Conservation (phyloP, 2,888 invertebrate genomes). For the Diarsia dahlii region DNA sequence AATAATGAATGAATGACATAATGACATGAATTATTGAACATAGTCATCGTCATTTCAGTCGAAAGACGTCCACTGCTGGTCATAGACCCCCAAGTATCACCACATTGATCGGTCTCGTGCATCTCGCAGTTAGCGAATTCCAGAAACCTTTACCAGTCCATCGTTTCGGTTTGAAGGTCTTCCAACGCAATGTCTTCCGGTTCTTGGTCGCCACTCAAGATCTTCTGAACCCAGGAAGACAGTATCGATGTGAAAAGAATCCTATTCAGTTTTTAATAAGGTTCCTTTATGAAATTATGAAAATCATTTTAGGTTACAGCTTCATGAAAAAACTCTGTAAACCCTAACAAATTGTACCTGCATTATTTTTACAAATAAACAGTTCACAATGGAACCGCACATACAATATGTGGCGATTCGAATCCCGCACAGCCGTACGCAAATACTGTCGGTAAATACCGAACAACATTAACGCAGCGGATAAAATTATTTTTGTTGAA, state of each 20-base stretch:
- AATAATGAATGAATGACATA: no score
- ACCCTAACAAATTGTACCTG: conserved; percentile 27
- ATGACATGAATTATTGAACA: background rate
- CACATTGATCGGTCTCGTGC: no score
- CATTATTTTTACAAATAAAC: conserved; percentile 56
- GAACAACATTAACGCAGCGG: conserved; percentile 60
- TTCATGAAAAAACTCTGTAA: background rate
- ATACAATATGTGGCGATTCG: conserved; percentile 55
- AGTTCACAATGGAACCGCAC: conserved; percentile 50
- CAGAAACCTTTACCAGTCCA: no score
- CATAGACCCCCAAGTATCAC: no score
- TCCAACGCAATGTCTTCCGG: no score
- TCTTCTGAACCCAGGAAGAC: background rate
- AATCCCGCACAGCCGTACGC: conserved; percentile 59
- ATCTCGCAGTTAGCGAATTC: no score
- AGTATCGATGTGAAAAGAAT: background rate
- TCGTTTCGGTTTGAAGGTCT: no score
- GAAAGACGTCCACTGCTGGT: no score
- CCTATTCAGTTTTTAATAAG: background rate
- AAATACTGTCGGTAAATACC: conserved; percentile 61
- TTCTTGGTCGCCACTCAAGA: no score
- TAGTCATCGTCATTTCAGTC: no score
- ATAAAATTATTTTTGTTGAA: conserved; percentile 67
- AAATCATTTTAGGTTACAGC: background rate
- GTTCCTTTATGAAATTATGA: background rate